Evolutionary conservation across 2,797 vertebrate genomes (phyloP), one percentile per base, ranked within the genome.

Genomic region (Mustela erminea): DNA sequence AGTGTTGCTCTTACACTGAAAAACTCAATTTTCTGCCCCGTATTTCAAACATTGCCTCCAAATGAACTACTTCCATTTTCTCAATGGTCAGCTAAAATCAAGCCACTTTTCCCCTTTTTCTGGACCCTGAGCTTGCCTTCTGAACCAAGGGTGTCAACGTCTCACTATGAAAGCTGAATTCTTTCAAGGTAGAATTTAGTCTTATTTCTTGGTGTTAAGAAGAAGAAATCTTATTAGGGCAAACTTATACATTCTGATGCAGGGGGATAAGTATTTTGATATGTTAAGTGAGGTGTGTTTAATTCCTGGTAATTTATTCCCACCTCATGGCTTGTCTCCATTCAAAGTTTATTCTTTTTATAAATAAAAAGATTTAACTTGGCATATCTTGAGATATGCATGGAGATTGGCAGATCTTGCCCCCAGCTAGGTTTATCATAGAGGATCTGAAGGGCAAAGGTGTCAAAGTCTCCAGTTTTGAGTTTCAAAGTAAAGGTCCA

Each of bases 11-110:
- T 94, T 86, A 85, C 17, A 96, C 82, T 4, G 95, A 97, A 98
- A 98, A 97, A 94, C 70, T 96, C 90, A 91, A 97, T 98, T 98
- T 98, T 75, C 97, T 97, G 93, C 93, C 92, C 94, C 35, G 0
- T 70, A 11, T 95, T 97, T 97, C 95, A 90, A 94, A 97, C 87
- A 12, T 49, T 93, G 78, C 5, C 0, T 93, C 95, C 20, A 68
- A 94, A 98, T 82, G 58, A 96, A 93, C 94, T 66, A 86, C 81
- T 97, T 98, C 95, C 89, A 96, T 97, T 98, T 98, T 96, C 97
- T 91, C 96, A 90, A n/a, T 64, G 95, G 95, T 93, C 97, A 60
- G 82, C 93, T 98, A 97, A 97, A 97, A 96, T 72, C 95, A 97
- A 96, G 97, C 90, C 96, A 96, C 90, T 82, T 98, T 88, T 85